Base-by-base conservation (phyloP, 2,797 vertebrate genomes). In the Eulemur albifrons region DNA sequence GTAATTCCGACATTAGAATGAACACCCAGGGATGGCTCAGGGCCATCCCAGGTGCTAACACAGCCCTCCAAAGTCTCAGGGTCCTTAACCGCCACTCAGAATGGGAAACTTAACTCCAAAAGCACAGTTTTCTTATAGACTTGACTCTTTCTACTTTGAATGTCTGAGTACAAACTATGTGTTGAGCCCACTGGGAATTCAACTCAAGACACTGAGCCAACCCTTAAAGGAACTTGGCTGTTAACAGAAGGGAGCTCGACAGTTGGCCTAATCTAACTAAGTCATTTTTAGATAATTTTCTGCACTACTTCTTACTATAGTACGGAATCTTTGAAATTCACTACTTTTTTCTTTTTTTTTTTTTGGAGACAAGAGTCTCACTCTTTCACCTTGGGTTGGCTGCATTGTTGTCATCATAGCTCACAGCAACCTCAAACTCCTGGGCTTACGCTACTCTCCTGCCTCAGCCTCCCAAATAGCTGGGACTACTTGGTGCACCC, bases 201-300 rank as follows among this genome's bases (percentile, higher is more conserved):
- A 65, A 45, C 30, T 87, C 45, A 75, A 85, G 59, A 95, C 35
- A 35, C 35, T 35, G 35, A n/a, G 12, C 10, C 15, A 69, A 48
- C 23, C 15, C 48, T 77, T 14, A 38, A 63, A 90, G 35, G 70
- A 84, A 10, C 57, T 63, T 17, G 50, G 59, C 54, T 65, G 13
- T 30, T n/a, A 11, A 59, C 30, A 48, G 52, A 43, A 61, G 35
- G 50, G 17, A 86, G 2, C 0, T 5, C 23, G 5, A 18, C 1
- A 88, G 85, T 77, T 77, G 88, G 82, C 48, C 43, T 76, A 13
- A 61, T 91, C 86, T 70, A 80, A 65, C 9, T 7, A 2, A 77
- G 35, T 85, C n/a, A 84, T 12, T 89, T 94, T 63, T 69, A 92
- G 54, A 67, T 12, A 25, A 5, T 30, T 88, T 86, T 95, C 40